Base-by-base conservation (phyloP, 2,797 vertebrate genomes). In the Tragelaphus eurycerus region DNA sequence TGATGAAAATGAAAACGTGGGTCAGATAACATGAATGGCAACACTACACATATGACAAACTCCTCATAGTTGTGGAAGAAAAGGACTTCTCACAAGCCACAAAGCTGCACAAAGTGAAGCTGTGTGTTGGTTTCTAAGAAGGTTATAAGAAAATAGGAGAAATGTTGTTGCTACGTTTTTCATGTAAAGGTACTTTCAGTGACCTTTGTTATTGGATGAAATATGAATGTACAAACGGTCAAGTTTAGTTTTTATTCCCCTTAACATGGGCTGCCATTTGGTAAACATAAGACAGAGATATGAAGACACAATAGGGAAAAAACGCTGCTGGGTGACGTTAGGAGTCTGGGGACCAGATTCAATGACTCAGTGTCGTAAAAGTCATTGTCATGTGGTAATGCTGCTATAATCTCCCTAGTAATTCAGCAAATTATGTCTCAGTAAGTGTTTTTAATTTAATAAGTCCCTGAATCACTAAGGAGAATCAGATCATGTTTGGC, bases 381-480 rank as follows among this genome's bases (percentile, higher is more conserved):
- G 48, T 93, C 57, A 34, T 54, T 34, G 76, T 14, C 13, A 79
- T 29, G 16, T 62, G 29, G 25, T 34, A 86, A 81, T 92, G 50
- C 59, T 97, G 3, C 19, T 84, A 12, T 83, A 59, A 64, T 85
- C 7, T 59, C 54, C 27, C 25, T 29, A 16, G 8, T 67, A 95
- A 97, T 83, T 93, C 8, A 74, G 54, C 16, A 64, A 52, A 82
- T 59, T 83, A 50, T 79, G 64, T 93, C 71, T 94, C 86, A 29
- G 50, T 74, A 81, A 86, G 48, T 92, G 50, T 54, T 96, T 96
- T 83, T 92, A 60, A 90, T 92, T 86, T 83, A 84, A 83, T 71
- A 79, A 90, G 29, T 81, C n/a, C 94, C 23, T 25, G 57, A 95
- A 59, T 92, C 88, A 81, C 43, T 81, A 64, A 93, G 71, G 54